Evolutionary conservation across 1,140 invertebrate genomes (phyloP), one percentile per base, ranked within the genome.

Genomic region (Hyles vespertilio): DNA sequence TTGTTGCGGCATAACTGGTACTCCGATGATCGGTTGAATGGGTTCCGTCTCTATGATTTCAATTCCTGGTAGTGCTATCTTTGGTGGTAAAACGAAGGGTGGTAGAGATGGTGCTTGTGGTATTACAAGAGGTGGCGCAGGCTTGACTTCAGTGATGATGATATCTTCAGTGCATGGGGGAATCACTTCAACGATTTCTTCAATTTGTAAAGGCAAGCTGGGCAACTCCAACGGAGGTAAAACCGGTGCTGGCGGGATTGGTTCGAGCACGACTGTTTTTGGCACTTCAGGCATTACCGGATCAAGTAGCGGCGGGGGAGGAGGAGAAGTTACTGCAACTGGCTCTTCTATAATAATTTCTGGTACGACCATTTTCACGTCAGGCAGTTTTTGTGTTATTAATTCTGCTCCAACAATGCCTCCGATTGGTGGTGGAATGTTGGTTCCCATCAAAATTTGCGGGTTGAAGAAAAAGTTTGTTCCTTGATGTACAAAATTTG

Each of bases 391-490:
- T 48, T 2, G 5, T 10, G n/a, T 22, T 48, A 45, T 54, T 22
- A 44, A 3, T 44, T 32, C 43, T 54, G 22, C n/a, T 44, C 10
- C 22, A 6, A 45, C 12, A 44, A 54, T 9, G 5, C 9, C 36
- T 54, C 52, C 52, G n/a, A 54, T 12, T 44, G 36, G 52, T 22
- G 52, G 40, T 8, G 52, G 52, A 43, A 54, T n/a, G 11, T 43
- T 22, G 10, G 5, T 32, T 6, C 52, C 52, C 43, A 54, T 43
- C 12, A 54, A 44, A 45, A 54, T 55, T 57, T 71, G 61, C 62
- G 76, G 67, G 32, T 71, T 67, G 53, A 69, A 72, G 50, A 71
- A 73, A 7, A 73, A 59, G 53, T 76, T 76, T 7, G 65, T 61
- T 40, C 71, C 74, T 57, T 76, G 61, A 44, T 69, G 69, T 5